phyloP scores from a whole-genome alignment of 1,140 invertebrate genomes.

The Drosophila asahinai region DNA sequence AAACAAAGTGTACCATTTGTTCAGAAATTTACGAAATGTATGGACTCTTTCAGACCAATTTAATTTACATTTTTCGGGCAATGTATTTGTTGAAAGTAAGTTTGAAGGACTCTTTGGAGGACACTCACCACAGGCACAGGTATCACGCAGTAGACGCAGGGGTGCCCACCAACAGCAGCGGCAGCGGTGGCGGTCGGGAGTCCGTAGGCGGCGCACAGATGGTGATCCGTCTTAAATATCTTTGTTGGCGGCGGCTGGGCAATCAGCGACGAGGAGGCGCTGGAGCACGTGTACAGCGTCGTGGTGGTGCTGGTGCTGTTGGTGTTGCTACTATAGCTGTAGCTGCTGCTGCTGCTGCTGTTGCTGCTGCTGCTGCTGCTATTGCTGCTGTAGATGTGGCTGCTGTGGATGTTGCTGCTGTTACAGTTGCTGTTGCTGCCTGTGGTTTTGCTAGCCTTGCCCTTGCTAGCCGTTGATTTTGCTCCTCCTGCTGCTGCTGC shows the following conservation, averaged over 20 bases:
- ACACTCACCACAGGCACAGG: conserved; percentile 81
- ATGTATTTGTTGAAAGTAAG: background rate
- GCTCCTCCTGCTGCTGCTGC: conserved; percentile 23
- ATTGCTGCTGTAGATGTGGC: conserved; percentile 2
- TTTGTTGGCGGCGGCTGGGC: conserved; percentile 82
- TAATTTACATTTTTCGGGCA: background rate
- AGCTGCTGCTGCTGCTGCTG: conserved; percentile 36
- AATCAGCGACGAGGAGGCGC: conserved; percentile 76
- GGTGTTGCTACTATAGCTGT: conserved; percentile 29
- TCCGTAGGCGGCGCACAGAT: conserved; percentile 78
- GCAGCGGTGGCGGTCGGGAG: conserved; percentile 73
- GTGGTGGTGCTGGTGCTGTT: conserved; percentile 58
- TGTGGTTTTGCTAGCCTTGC: conserved; percentile 28
- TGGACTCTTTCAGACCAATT: background rate
- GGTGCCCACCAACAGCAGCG: conserved; percentile 82
- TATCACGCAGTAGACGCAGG: conserved; percentile 83
- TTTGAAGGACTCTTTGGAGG: conserved; percentile 14
- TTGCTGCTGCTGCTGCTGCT: background rate
- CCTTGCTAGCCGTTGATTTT: conserved; percentile 17
- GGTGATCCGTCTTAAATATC: conserved; percentile 85
- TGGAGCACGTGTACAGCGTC: conserved; percentile 76
- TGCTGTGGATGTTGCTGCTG: conserved; percentile 20
- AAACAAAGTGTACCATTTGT: too few species aligned
- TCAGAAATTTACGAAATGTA: too few species aligned
- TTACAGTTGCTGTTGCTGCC: conserved; percentile 25